Conservation (phyloP, 2,113 vertebrate genomes). For the Pogona vitticeps region DNA sequence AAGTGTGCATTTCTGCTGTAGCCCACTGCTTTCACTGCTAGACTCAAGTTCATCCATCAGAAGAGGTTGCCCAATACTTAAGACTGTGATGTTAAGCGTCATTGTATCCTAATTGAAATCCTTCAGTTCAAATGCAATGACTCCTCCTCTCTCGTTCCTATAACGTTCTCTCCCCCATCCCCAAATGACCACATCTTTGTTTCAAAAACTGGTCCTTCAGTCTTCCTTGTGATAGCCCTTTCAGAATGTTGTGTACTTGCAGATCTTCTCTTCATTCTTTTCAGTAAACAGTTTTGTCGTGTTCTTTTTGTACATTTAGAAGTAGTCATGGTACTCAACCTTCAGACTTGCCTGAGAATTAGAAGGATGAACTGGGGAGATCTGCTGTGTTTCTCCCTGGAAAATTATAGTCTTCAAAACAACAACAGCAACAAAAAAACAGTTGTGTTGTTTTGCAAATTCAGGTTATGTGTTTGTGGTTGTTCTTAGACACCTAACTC, state of each 20-base stretch:
- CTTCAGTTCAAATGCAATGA: too few species aligned
- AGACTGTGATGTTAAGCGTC: too few species aligned
- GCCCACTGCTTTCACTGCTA: too few species aligned
- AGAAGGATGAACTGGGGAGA: background rate
- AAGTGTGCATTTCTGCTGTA: too few species aligned
- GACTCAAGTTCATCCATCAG: too few species aligned
- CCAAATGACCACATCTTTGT: too few species aligned
- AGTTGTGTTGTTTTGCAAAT: slow-evolving; percentile 18
- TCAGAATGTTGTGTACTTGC: background rate
- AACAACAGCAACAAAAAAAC: too few species aligned
- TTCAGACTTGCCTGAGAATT: background rate
- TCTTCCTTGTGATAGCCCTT: background rate
- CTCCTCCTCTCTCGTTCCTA: too few species aligned
- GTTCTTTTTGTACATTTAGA: background rate
- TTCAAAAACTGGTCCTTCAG: background rate
- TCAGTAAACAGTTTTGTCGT: background rate
- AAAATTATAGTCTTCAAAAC: background rate
- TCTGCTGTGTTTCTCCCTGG: background rate
- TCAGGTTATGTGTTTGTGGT: background rate
- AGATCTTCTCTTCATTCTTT: background rate
- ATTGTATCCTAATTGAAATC: too few species aligned
- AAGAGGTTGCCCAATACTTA: too few species aligned
- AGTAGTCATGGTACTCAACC: background rate
- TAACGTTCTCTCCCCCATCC: too few species aligned
- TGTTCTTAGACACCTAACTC: slow-evolving; percentile 3